Conservation (phyloP, 1,140 invertebrate species). For the Anoplolepis gracilipes region DNA sequence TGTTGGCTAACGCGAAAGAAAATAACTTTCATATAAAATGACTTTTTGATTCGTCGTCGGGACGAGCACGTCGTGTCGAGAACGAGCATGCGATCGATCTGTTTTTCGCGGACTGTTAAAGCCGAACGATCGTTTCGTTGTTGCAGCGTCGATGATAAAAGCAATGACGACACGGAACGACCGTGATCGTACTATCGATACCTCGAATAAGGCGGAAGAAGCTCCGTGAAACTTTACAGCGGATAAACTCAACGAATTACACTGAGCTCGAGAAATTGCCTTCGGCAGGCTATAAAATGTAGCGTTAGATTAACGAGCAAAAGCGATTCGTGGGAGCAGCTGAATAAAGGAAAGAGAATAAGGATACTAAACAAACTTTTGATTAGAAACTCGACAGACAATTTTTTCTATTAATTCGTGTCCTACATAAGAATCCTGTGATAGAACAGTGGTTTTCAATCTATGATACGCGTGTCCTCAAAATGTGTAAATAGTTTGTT, state of each 20-base stretch:
- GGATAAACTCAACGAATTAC: slow-evolving; percentile 37
- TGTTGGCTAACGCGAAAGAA: slow-evolving; percentile 13
- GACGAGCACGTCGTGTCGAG: slow-evolving; percentile 36
- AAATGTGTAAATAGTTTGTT: not conserved
- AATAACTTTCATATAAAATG: slow-evolving; percentile 68
- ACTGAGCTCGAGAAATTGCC: slow-evolving; percentile 39
- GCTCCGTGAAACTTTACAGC: slow-evolving; percentile 35
- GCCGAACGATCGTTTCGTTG: slow-evolving; percentile 66
- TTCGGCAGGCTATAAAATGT: slow-evolving; percentile 36
- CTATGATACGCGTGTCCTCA: not conserved
- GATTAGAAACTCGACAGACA: slow-evolving; percentile 1
- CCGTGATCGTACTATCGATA: slow-evolving; percentile 29
- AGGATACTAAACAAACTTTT: not conserved
- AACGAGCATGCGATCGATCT: slow-evolving; percentile 69
- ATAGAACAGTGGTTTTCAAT: not conserved
- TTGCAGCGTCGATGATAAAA: slow-evolving; percentile 32
- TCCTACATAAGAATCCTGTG: too few relatives aligned
- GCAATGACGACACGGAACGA: slow-evolving; percentile 16
- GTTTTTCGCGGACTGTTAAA: slow-evolving; percentile 73
- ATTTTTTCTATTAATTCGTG: not conserved
- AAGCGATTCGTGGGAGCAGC: not conserved
- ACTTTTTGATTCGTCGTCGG: slow-evolving; percentile 60
- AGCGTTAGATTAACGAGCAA: slow-evolving; percentile 33
- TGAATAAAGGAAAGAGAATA: not conserved
- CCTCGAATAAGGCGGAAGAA: slow-evolving; percentile 16